phyloP scores from a whole-genome alignment of 2,888 invertebrate genomes.

The Sphecodes monilicornis region DNA sequence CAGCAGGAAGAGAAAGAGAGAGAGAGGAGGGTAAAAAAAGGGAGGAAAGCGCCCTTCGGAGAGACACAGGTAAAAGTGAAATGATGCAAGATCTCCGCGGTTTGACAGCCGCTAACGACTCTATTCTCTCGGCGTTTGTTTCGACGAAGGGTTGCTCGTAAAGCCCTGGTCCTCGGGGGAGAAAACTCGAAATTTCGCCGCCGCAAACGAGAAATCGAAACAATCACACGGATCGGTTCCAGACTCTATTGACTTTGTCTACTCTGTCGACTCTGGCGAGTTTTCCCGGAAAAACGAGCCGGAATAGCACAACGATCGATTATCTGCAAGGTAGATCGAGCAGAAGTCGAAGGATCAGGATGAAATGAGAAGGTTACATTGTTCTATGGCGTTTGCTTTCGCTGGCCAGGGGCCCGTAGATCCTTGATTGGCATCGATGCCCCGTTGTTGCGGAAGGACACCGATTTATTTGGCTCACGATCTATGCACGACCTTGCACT shows the following conservation, averaged over 20 bases:
- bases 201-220: background rate
- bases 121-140: conserved; percentile 62
- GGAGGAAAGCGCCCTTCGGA: conserved; percentile 39
- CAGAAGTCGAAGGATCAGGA: conserved; percentile 28
- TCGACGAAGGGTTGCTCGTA: conserved; percentile 77
- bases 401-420: background rate
- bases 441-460: conserved; percentile 59
- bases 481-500: conserved; percentile 44
- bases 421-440: conserved; percentile 70
- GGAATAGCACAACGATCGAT: conserved; percentile 18
- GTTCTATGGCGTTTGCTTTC: conserved; percentile 54
- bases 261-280: background rate
- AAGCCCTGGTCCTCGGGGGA: conserved; percentile 44
- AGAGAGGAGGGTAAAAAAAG: background rate
- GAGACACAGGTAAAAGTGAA: conserved; percentile 65
- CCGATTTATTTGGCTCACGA: conserved; percentile 64
- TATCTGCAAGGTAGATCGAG: conserved; percentile 60
- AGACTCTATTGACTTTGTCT: background rate
- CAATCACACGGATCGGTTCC: background rate
- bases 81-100: conserved; percentile 60
- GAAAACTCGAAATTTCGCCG: background rate
- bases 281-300: background rate
- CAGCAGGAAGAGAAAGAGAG: background rate
- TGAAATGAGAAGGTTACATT: conserved; percentile 60
- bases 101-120: conserved; percentile 72